A percentile compares a stretch with the other conserved stretches of the same genome.
These are phyloP conservation scores for Mustelus asterias DNA, from an alignment of 2,113 vertebrate genomes.

Conservation along the genomic window DNA sequence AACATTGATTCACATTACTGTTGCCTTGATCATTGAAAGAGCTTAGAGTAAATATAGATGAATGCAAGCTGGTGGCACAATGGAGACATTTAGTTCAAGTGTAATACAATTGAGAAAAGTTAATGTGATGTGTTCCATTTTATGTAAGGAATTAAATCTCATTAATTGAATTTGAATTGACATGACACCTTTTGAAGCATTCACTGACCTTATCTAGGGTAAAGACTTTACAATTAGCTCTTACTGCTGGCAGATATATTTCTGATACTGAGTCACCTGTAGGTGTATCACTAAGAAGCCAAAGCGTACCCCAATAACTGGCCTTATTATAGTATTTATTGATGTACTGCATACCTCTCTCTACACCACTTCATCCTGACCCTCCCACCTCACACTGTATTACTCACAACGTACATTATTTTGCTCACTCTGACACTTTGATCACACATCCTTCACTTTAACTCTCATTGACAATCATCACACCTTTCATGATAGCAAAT, in stretches of 20 bases:
- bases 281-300: background rate
- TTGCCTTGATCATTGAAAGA: background rate
- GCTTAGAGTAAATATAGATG: background rate
- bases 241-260: background rate
- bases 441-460: background rate
- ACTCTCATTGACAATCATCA: background rate
- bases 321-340: background rate
- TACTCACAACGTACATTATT: background rate
- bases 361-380: background rate
- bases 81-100: background rate
- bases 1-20: background rate
- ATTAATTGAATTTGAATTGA: slow-evolving; percentile 6
- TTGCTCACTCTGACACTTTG: background rate
- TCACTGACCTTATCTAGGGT: background rate
- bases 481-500: background rate
- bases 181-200: background rate
- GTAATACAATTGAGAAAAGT: background rate
- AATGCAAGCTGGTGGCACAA: background rate
- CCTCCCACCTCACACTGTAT: background rate
- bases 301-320: background rate
- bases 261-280: background rate
- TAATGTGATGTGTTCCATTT: background rate
- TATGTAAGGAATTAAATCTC: background rate
- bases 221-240: background rate
- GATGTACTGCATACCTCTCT: background rate